Percentiles rank a stretch among this genome's conserved stretches.
These are phyloP conservation scores for Drosophila anomalata DNA, from an alignment of 2,888 invertebrate species.

Conservation along the genomic window DNA sequence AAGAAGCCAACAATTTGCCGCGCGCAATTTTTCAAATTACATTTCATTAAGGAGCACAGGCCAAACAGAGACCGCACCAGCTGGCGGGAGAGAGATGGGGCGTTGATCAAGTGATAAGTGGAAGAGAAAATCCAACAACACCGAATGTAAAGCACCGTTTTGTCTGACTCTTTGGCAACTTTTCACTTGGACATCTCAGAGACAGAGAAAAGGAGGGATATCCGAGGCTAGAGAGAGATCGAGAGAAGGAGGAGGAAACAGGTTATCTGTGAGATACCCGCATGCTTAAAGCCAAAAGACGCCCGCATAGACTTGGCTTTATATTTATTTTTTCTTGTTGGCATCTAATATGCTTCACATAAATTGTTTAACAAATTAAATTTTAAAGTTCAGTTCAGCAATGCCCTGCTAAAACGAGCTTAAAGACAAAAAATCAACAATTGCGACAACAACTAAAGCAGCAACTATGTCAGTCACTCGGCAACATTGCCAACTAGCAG, in stretches of 20 bases:
- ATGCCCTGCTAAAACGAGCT: conserved; percentile 45
- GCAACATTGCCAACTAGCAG: conserved; percentile 74
- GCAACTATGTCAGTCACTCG: conserved; percentile 76
- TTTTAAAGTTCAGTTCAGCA: conserved; percentile 60
- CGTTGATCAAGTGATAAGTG: conserved; percentile 37
- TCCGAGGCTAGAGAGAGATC: conserved; percentile 21
- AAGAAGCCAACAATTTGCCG: conserved; percentile 66
- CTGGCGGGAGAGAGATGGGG: conserved; percentile 15
- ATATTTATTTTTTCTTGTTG: conserved; percentile 2
- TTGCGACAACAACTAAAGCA: conserved; percentile 43
- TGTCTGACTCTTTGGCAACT: conserved; percentile 58
- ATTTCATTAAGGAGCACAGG: conserved; percentile 66
- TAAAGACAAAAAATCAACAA: conserved; percentile 10
- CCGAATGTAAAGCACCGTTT: conserved; percentile 75
- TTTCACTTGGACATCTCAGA: conserved; percentile 30
- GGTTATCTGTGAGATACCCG: conserved; percentile 65
- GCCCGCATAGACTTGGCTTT: conserved; percentile 56
- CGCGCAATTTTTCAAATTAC: conserved; percentile 75
- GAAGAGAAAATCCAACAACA: conserved; percentile 37
- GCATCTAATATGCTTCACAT: conserved; percentile 68
- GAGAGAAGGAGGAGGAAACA: conserved; percentile 45
- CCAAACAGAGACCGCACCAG: conserved; percentile 26
- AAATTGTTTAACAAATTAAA: conserved; percentile 68
- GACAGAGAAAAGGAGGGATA: conserved; percentile 13
- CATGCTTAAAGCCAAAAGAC: conserved; percentile 52